A percentile compares a stretch with the other conserved stretches of the same genome.
Conservation (phyloP, 1,140 invertebrate species). For the Sminthurinus signatus region DNA sequence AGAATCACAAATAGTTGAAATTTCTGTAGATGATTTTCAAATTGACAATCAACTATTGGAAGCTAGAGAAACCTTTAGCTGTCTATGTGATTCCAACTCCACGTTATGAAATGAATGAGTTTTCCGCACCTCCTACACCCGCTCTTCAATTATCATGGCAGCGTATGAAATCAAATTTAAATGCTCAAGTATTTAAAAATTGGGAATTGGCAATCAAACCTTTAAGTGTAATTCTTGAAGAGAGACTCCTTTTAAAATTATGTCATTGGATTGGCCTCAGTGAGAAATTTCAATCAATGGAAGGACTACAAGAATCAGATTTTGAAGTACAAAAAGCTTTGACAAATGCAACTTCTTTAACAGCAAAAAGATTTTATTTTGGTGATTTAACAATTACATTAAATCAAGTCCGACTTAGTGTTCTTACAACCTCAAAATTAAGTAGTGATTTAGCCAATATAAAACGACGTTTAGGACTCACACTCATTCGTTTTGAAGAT, state of each 20-base stretch:
- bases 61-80: slow-evolving; percentile 63
- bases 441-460: slow-evolving; percentile 65
- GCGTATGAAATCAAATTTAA: slow-evolving; percentile 36
- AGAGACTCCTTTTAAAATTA: slow-evolving; percentile 77
- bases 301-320: slow-evolving; percentile 50
- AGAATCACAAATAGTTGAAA: slow-evolving; percentile 32
- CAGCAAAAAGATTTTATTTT: slow-evolving; percentile 83
- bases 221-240: slow-evolving; percentile 77
- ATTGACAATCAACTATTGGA: slow-evolving; percentile 83
- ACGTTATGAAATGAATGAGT: slow-evolving; percentile 17
- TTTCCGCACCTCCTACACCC: slow-evolving; percentile 2
- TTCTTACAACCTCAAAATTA: slow-evolving; percentile 75
- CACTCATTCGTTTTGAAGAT: slow-evolving; percentile 92
- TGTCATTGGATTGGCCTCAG: slow-evolving; percentile 56
- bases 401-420: slow-evolving; percentile 73
- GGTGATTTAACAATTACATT: slow-evolving; percentile 72
- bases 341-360: slow-evolving; percentile 68
- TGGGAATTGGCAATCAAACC: slow-evolving; percentile 55
- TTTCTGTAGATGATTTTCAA: slow-evolving; percentile 40
- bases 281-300: slow-evolving; percentile 20
- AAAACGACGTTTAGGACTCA: slow-evolving; percentile 78
- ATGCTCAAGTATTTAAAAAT: slow-evolving; percentile 42
- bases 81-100: slow-evolving; percentile 19
- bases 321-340: slow-evolving; percentile 64
- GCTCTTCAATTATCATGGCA: slow-evolving; percentile 30